These are phyloP conservation scores for Mirounga angustirostris DNA, from an alignment of 2,113 vertebrate genomes.

Conservation along the genomic window DNA sequence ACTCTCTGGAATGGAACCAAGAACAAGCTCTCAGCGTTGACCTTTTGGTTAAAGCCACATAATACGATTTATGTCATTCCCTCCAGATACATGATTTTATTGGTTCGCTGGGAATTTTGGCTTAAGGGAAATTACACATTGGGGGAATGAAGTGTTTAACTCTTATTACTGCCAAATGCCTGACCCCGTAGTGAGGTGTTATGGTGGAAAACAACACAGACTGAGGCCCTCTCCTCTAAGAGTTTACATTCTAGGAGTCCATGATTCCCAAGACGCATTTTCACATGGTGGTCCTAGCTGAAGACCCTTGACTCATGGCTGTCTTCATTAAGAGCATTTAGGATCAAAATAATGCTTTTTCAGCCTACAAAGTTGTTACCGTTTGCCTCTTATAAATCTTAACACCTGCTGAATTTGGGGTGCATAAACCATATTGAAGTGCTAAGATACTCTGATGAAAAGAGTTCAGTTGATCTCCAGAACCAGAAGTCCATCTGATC, in stretches of 20 bases:
- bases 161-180: slow-evolving; percentile 49
- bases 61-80: slow-evolving; percentile 57
- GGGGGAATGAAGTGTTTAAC: slow-evolving; percentile 30
- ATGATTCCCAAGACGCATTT: not conserved
- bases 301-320: not conserved
- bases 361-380: not conserved
- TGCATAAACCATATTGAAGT: slow-evolving; percentile 18
- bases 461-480: not conserved
- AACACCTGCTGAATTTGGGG: not conserved
- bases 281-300: not conserved
- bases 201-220: not conserved
- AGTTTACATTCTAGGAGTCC: not conserved
- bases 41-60: slow-evolving; percentile 69
- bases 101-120: slow-evolving; percentile 76
- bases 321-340: slow-evolving; percentile 7
- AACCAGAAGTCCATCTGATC: not conserved
- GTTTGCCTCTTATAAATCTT: slow-evolving; percentile 9
- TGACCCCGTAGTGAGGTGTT: not conserved
- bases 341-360: not conserved
- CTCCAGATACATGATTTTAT: slow-evolving; percentile 66
- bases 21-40: slow-evolving; percentile 23
- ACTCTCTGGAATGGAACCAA: slow-evolving; percentile 71
- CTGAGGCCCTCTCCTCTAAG: not conserved
- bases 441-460: not conserved
- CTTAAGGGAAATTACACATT: slow-evolving; percentile 64